phyloP scores from a whole-genome alignment of 2,113 vertebrate genomes.

The Ramphastos sulfuratus region DNA sequence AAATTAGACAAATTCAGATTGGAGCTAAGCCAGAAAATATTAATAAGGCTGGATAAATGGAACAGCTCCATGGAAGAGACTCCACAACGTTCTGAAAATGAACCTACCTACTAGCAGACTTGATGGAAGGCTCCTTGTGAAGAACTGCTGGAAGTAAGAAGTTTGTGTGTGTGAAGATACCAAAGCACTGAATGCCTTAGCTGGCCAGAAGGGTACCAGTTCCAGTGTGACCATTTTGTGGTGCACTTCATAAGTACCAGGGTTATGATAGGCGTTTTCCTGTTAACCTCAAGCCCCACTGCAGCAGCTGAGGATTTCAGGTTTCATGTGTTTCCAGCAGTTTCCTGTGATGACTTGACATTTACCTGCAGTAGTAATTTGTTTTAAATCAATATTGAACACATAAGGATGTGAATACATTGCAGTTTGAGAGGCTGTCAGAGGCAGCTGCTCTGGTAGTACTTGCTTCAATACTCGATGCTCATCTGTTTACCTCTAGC shows the following conservation, averaged over 20 bases:
- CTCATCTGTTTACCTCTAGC: background rate
- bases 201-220: background rate
- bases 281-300: background rate
- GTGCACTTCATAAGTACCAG: background rate
- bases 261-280: background rate
- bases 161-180: background rate
- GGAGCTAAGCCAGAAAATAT: background rate
- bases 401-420: constrained; percentile 18
- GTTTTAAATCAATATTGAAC: constrained; percentile 53
- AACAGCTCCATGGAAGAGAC: background rate
- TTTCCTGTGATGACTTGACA: constrained; percentile 26
- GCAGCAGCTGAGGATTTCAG: background rate
- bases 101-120: background rate
- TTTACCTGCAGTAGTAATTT: constrained; percentile 37
- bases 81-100: background rate
- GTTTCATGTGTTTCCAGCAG: background rate
- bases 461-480: constrained; percentile 35
- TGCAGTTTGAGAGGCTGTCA: constrained; percentile 26
- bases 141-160: background rate
- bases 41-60: background rate
- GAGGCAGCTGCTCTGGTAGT: background rate
- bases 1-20: background rate
- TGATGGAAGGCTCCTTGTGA: background rate
- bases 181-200: background rate
- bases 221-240: background rate